Conservation (phyloP, 1,140 invertebrate species). For the Pygmarrhopalites habei region DNA sequence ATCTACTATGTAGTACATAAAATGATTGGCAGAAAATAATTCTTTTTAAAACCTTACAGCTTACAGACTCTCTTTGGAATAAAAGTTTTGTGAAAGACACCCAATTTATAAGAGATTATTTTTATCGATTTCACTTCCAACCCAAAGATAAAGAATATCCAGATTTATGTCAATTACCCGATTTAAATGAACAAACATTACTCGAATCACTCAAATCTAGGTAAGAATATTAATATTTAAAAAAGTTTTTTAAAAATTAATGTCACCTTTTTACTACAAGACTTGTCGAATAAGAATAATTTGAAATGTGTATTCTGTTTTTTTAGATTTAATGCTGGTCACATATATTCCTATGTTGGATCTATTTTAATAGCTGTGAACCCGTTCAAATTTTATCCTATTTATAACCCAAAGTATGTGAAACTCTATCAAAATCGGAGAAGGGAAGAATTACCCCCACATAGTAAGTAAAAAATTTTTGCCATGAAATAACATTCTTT, state of each 20-base stretch:
- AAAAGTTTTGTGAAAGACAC: slow-evolving; percentile 82
- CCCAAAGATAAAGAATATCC: slow-evolving; percentile 75
- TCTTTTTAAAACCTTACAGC: no score
- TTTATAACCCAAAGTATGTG: slow-evolving; percentile 97
- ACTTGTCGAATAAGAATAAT: no score
- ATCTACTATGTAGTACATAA: no score
- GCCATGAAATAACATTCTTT: no score
- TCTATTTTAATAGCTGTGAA: slow-evolving; percentile 83
- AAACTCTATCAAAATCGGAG: slow-evolving; percentile 87
- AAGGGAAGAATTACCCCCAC: slow-evolving; percentile 75
- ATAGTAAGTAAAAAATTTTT: slow-evolving; percentile 56
- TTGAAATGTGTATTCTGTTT: no score
- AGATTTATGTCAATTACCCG: slow-evolving; percentile 88
- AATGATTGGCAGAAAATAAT: no score
- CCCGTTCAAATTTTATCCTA: slow-evolving; percentile 81
- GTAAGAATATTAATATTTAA: no score
- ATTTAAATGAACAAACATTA: slow-evolving; percentile 87
- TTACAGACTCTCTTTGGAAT: slow-evolving; percentile 63
- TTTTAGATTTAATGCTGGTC: slow-evolving; percentile 82
- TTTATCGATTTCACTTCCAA: slow-evolving; percentile 82
- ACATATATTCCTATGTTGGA: slow-evolving; percentile 95
- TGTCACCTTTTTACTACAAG: no score
- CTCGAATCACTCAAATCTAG: slow-evolving; percentile 80
- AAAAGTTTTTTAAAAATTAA: no score
- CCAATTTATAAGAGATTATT: slow-evolving; percentile 80